Evolutionary conservation across 2,888 invertebrate genomes (phyloP).

Genomic region (Dryadula phaetusa): DNA sequence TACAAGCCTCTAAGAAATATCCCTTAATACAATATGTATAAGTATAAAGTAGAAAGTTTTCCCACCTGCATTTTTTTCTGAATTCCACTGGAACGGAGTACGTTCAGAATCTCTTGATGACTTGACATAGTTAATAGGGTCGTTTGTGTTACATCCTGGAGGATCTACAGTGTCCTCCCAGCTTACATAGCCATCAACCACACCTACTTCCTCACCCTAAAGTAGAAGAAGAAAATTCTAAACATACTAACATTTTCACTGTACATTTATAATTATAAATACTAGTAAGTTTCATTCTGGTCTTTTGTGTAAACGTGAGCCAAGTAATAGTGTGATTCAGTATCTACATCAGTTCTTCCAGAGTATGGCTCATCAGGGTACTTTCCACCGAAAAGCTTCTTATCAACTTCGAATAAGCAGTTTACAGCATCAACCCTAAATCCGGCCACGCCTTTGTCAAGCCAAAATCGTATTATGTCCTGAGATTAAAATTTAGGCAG

Average conservation of each 20-base stretch:
- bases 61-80: slow-evolving; percentile 79
- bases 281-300: slow-evolving; percentile 84
- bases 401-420: slow-evolving; percentile 85
- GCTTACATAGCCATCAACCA: slow-evolving; percentile 87
- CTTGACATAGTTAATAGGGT: slow-evolving; percentile 84
- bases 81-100: slow-evolving; percentile 88
- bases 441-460: slow-evolving; percentile 93
- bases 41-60: too few species aligned
- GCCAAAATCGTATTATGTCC: slow-evolving; percentile 91
- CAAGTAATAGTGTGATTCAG: slow-evolving; percentile 82
- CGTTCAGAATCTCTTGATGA: slow-evolving; percentile 87
- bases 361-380: slow-evolving; percentile 84
- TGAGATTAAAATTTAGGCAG: slow-evolving; percentile 46
- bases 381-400: slow-evolving; percentile 68
- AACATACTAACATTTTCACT: background rate
- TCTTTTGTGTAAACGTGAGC: slow-evolving; percentile 87
- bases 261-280: background rate
- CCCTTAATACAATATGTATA: too few species aligned
- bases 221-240: background rate
- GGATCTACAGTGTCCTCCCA: slow-evolving; percentile 88
- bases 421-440: slow-evolving; percentile 93
- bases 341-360: slow-evolving; percentile 68
- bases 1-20: too few species aligned
- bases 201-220: slow-evolving; percentile 93
- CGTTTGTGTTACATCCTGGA: slow-evolving; percentile 87